These are phyloP conservation scores for Hippocampus guttulatus DNA, from an alignment of 2,113 vertebrate species.

Conservation along the genomic window DNA sequence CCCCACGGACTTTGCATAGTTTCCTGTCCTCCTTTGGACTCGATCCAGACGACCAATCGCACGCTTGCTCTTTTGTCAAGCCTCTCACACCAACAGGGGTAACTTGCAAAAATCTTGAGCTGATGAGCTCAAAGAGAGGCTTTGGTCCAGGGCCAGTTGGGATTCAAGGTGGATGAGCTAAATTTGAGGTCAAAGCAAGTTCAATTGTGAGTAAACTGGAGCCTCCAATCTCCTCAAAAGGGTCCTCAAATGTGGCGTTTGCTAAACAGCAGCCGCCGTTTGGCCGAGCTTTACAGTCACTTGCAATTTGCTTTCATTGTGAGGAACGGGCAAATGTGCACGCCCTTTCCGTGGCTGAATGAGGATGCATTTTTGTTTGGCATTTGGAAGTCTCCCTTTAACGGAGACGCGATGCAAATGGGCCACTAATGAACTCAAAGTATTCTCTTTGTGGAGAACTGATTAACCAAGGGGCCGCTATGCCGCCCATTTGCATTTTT, in stretches of 20 bases:
- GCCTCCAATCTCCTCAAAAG: neutral
- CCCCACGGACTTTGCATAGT: constrained; percentile 37
- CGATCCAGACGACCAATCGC: constrained; percentile 70
- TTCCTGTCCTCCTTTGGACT: constrained; percentile 60
- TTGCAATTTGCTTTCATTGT: neutral
- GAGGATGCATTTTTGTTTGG: constrained; percentile 60
- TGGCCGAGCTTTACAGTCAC: neutral
- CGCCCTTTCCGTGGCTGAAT: constrained; percentile 54
- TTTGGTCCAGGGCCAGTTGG: constrained; percentile 59
- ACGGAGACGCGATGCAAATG: constrained; percentile 69
- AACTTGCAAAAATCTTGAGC: constrained; percentile 61
- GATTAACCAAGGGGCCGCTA: constrained; percentile 73
- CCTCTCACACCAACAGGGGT: constrained; percentile 52
- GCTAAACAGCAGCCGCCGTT: neutral
- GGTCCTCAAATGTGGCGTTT: neutral
- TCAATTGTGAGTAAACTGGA: neutral
- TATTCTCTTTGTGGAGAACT: constrained; percentile 72
- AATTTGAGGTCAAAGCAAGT: too few species aligned
- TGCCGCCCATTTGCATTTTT: constrained; percentile 71
- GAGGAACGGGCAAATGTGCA: constrained; percentile 26
- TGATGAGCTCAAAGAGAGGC: constrained; percentile 61
- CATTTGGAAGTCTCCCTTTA: constrained; percentile 58
- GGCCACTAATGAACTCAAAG: constrained; percentile 70
- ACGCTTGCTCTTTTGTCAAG: constrained; percentile 70
- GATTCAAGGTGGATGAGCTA: too few species aligned